Conservation (phyloP, 2,113 vertebrate genomes). For the Sphaerodactylus townsendi region DNA sequence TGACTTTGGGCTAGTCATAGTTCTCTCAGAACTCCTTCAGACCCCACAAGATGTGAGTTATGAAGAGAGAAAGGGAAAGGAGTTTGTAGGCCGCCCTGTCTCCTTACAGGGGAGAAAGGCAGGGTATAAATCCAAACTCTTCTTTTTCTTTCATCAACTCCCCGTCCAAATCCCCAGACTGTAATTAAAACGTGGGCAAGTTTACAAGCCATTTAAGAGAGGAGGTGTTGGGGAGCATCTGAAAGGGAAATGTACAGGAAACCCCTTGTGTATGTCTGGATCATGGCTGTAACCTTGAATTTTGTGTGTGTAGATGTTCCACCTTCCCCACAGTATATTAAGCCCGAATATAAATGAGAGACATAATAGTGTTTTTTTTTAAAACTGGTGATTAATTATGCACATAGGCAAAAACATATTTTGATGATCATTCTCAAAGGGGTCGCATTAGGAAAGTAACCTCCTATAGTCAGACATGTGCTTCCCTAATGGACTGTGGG, state of each 20-base stretch:
- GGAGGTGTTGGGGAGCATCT: neutral
- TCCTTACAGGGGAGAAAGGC: no score
- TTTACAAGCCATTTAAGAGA: no score
- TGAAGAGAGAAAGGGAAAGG: no score
- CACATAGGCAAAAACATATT: neutral
- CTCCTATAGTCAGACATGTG: slow-evolving; percentile 33
- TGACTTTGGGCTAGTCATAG: no score
- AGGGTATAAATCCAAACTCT: no score
- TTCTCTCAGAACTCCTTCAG: no score
- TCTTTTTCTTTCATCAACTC: no score
- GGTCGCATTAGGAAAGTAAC: slow-evolving; percentile 20
- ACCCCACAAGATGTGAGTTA: no score
- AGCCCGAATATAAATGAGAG: neutral
- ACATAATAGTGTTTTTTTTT: neutral
- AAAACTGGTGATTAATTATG: neutral
- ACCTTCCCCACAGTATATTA: neutral
- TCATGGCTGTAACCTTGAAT: neutral
- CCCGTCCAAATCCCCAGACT: neutral
- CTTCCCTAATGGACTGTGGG: slow-evolving; percentile 36
- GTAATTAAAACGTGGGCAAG: neutral
- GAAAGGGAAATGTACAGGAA: neutral
- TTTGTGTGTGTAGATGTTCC: neutral
- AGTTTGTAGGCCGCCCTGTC: no score
- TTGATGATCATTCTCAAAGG: slow-evolving; percentile 23
- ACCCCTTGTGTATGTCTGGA: neutral